Base-by-base conservation (phyloP, 1,140 invertebrate species). In the Pollicipes pollicipes region DNA sequence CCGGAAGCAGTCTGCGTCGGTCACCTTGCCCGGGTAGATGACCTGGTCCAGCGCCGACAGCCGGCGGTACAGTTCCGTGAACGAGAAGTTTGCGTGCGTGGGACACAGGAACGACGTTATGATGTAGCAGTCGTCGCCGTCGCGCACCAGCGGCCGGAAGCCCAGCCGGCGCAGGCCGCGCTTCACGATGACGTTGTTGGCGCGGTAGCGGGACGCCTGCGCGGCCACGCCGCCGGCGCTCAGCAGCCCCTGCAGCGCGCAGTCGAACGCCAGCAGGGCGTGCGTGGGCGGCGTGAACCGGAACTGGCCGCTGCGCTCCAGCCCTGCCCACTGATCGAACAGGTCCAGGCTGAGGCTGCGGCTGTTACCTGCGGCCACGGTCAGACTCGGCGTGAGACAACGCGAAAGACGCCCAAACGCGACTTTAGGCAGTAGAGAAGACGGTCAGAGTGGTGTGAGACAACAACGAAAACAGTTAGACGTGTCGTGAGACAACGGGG, bases 211-310 rank as follows among this genome's bases (percentile, higher is more conserved):
- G n/a, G n/a, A n/a, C n/a, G 79, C 75, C 70, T 82, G 70, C 1
- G 77, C 81, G 24, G 73, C 28, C 6, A 82, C 73, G 0, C 82
- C 81, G 10, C 82, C 82, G 74, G 81, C 81, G 68, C 75, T 70
- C 63, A 79, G 76, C 72, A 81, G 78, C 73, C 83, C 82, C 13
- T 71, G 45, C 2, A 83, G 70, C 16, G 82, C 82, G 72, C 80
- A 77, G 58, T 74, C 72, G 73, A 84, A 83, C 10, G 80, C 82
- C 30, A 83, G 76, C 75, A 84, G 77, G 27, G 78, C 74, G 73
- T 84, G 83, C 17, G 82, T 83, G 16, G 83, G 80, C 26, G 83
- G 82, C 26, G 83, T 84, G 74, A 83, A 83, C 27, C 83, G 77
- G 73, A 83, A 84, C 76, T 83, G 81, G 6, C 79, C 78, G 64